Evolutionary conservation across 2,797 vertebrate genomes (phyloP).

Genomic region (Peromyscus aztecus): DNA sequence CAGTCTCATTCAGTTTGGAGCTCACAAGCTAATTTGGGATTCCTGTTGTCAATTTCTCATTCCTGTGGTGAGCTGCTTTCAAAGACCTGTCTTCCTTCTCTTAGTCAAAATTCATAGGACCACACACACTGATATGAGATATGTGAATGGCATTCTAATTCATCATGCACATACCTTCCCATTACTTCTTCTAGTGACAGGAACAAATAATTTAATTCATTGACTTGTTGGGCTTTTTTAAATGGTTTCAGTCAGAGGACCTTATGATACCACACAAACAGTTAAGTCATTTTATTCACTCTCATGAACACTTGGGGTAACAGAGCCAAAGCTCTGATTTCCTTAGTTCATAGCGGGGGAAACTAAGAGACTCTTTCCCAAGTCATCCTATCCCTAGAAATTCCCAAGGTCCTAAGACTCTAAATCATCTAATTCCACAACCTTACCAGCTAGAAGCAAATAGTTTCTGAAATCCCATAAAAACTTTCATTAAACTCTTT

Average conservation of each 20-base stretch:
- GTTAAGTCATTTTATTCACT: background rate
- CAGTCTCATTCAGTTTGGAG: background rate
- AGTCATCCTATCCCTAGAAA: conserved; percentile 18
- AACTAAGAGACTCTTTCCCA: background rate
- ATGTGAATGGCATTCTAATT: background rate
- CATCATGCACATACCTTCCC: background rate
- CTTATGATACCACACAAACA: background rate
- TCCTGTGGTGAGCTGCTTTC: background rate
- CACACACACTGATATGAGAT: background rate
- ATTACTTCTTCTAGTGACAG: background rate
- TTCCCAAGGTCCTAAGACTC: background rate
- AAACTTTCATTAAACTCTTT: conserved; percentile 25
- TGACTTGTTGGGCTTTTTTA: conserved; percentile 38
- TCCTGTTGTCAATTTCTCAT: background rate
- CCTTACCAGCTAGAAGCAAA: background rate
- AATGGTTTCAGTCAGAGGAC: conserved; percentile 18
- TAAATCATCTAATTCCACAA: background rate
- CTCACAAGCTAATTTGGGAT: conserved; percentile 34
- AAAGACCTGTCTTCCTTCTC: conserved; percentile 10
- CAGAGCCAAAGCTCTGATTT: conserved; percentile 27
- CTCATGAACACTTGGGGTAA: background rate
- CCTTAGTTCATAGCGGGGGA: conserved; percentile 2
- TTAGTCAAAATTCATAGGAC: conserved; percentile 21
- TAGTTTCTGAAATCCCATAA: background rate
- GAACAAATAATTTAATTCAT: conserved; percentile 24